phyloP scores from a whole-genome alignment of 2,888 invertebrate genomes.

The Parasteatoda lunata region DNA sequence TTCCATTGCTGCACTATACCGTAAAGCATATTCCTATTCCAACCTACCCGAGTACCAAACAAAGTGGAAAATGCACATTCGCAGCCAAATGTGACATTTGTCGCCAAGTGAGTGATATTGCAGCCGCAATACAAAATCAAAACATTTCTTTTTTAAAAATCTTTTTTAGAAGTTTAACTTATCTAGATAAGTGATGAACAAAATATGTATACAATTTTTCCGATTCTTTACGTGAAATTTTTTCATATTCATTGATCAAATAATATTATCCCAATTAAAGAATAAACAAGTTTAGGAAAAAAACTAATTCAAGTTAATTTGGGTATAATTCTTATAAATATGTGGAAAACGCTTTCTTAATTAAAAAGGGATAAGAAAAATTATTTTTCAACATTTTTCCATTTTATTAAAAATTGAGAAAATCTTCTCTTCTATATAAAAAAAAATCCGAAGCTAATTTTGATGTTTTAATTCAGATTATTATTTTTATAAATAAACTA shows the following conservation, averaged over 20 bases:
- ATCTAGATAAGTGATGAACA: background rate
- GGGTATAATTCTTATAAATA: too few species aligned
- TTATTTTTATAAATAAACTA: too few species aligned
- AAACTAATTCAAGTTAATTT: too few species aligned
- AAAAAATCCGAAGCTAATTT: too few species aligned
- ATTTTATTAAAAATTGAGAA: too few species aligned
- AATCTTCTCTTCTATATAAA: too few species aligned
- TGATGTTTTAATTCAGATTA: too few species aligned
- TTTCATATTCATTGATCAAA: background rate
- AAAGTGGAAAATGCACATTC: background rate
- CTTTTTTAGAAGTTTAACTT: background rate
- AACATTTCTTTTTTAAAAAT: background rate
- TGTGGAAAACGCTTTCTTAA: too few species aligned
- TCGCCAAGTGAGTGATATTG: constrained; percentile 19
- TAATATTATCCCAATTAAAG: background rate
- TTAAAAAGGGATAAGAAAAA: too few species aligned
- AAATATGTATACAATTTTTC: background rate
- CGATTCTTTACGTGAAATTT: background rate
- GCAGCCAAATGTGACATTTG: constrained; percentile 9
- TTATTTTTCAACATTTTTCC: too few species aligned
- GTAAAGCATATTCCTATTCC: constrained; percentile 57
- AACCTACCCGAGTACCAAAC: background rate
- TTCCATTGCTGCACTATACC: constrained; percentile 64
- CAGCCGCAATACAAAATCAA: constrained; percentile 12
- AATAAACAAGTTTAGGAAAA: background rate